Evolutionary conservation across 2,888 invertebrate genomes (phyloP).

Genomic region (Drosophila cyrtoloma): DNA sequence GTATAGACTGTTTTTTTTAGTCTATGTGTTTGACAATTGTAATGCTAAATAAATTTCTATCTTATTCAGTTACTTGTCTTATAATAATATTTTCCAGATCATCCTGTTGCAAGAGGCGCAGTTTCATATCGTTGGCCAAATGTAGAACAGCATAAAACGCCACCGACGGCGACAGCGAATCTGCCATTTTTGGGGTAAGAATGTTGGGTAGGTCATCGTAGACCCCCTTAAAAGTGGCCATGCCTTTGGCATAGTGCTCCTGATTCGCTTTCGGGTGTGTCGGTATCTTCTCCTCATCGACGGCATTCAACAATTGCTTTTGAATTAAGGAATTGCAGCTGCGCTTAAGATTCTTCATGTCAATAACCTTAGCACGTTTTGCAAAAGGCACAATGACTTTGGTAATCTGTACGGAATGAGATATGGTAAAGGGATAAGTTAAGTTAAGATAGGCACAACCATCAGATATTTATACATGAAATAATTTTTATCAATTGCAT

Average conservation of each 20-base stretch:
- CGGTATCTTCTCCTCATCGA: slow-evolving; percentile 57
- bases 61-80: slow-evolving; percentile 76
- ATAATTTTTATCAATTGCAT: neutral
- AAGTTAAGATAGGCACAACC: neutral
- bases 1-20: neutral
- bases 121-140: slow-evolving; percentile 92
- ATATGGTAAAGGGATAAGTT: neutral
- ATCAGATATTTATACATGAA: neutral
- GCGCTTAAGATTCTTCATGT: slow-evolving; percentile 93
- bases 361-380: slow-evolving; percentile 93
- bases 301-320: slow-evolving; percentile 66
- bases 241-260: slow-evolving; percentile 84
- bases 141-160: slow-evolving; percentile 93
- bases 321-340: slow-evolving; percentile 89
- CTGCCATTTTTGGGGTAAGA: slow-evolving; percentile 88
- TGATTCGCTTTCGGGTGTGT: slow-evolving; percentile 56
- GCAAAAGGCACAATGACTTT: slow-evolving; percentile 92
- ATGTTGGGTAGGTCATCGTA: slow-evolving; percentile 87
- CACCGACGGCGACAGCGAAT: slow-evolving; percentile 91
- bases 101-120: slow-evolving; percentile 86
- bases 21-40: neutral
- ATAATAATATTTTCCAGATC: slow-evolving; percentile 87
- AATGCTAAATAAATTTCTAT: neutral
- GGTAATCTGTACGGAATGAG: slow-evolving; percentile 65
- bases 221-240: slow-evolving; percentile 87